Conservation (phyloP, 2,888 invertebrate genomes). For the Oligia fasciuncula region DNA sequence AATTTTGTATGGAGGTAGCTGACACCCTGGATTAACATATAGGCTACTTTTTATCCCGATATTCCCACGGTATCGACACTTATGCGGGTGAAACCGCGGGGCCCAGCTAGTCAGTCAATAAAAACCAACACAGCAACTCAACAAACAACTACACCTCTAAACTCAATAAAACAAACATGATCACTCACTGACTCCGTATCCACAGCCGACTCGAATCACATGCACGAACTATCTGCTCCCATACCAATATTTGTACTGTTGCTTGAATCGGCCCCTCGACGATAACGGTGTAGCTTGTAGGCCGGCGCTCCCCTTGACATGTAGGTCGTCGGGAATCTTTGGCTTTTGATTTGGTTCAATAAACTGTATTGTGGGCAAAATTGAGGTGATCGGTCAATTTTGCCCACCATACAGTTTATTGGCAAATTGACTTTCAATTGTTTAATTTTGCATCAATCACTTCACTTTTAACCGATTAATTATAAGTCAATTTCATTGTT, state of each 20-base stretch:
- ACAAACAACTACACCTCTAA: not conserved
- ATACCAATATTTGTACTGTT: slow-evolving; percentile 44
- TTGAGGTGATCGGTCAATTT: not conserved
- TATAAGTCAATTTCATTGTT: not conserved
- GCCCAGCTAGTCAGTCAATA: not conserved
- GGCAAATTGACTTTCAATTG: no score
- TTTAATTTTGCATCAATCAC: no score
- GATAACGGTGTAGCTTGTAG: slow-evolving; percentile 27
- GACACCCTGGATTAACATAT: no score
- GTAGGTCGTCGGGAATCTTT: slow-evolving; percentile 35
- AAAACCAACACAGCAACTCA: not conserved
- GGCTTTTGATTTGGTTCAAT: slow-evolving; percentile 36
- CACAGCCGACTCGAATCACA: slow-evolving; percentile 29
- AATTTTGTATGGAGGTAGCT: no score
- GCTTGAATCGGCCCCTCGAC: slow-evolving; percentile 1
- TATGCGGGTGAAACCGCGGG: no score
- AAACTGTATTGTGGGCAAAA: not conserved
- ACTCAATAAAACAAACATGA: slow-evolving; percentile 13
- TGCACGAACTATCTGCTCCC: slow-evolving; percentile 16
- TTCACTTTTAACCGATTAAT: no score
- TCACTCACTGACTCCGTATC: slow-evolving; percentile 21
- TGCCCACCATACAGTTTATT: no score
- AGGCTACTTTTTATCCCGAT: no score
- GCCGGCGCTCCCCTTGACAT: slow-evolving; percentile 32
- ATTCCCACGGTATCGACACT: no score